Conservation (phyloP, 2,888 invertebrate species). For the Drosophila parthenogenetica region DNA sequence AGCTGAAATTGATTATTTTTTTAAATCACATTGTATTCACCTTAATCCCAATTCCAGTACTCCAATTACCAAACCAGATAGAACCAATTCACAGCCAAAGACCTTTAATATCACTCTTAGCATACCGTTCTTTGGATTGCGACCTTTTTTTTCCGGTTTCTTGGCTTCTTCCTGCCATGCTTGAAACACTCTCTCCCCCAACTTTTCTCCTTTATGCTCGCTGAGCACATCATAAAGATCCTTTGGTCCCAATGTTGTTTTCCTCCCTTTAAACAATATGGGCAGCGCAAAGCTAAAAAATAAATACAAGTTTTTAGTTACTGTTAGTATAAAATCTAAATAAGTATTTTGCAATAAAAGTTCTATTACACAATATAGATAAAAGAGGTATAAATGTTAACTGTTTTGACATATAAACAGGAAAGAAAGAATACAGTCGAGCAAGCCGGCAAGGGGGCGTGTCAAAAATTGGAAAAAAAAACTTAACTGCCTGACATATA, state of each 20-base stretch:
- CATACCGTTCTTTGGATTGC: conserved; percentile 84
- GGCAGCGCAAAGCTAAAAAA: conserved; percentile 90
- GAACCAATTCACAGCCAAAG: conserved; percentile 87
- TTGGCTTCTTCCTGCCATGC: conserved; percentile 87
- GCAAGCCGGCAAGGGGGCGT: no score
- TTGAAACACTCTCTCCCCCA: conserved; percentile 87
- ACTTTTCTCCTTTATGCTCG: conserved; percentile 88
- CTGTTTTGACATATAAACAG: no score
- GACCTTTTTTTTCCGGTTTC: conserved; percentile 73
- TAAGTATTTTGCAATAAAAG: no score
- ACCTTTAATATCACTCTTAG: conserved; percentile 85
- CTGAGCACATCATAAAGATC: conserved; percentile 91
- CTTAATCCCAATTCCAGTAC: conserved; percentile 87
- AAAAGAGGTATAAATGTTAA: no score
- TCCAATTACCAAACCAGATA: conserved; percentile 87
- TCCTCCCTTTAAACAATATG: conserved; percentile 90
- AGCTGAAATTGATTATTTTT: background rate
- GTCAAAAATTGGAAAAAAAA: no score
- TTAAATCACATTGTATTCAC: conserved; percentile 51
- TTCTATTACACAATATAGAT: no score
- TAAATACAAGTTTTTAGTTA: conserved; percentile 1
- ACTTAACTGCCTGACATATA: no score
- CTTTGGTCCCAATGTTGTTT: conserved; percentile 89
- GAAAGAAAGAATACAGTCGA: no score
- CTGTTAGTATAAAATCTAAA: background rate